Percentiles rank a stretch among this genome's conserved stretches.
Conservation (phyloP, 2,113 vertebrate species). For the Malaclemys terrapin region DNA sequence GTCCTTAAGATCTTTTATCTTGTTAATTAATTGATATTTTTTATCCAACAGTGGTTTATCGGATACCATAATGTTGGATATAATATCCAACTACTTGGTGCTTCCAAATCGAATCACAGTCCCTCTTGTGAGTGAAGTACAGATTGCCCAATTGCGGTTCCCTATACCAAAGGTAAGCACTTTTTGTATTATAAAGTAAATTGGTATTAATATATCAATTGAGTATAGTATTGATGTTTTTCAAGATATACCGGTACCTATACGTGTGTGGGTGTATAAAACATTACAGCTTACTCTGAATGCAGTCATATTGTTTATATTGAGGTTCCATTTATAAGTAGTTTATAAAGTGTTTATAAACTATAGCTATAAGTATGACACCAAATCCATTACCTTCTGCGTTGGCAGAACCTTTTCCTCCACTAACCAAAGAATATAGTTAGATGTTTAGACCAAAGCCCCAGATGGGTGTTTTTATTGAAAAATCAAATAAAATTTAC, state of each 20-base stretch:
- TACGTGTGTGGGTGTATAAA: background rate
- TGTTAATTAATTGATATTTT: slow-evolving; percentile 27
- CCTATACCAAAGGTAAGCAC: slow-evolving; percentile 91
- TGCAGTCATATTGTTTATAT: background rate
- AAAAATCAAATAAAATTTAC: background rate
- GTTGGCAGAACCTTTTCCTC: background rate
- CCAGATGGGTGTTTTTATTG: background rate
- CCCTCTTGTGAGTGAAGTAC: slow-evolving; percentile 91
- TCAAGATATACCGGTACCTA: background rate
- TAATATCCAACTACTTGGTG: slow-evolving; percentile 92
- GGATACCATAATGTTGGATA: slow-evolving; percentile 92
- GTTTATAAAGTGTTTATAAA: background rate
- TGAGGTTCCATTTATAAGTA: background rate
- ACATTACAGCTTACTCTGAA: background rate
- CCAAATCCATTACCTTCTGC: background rate
- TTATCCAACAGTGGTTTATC: slow-evolving; percentile 87
- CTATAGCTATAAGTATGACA: background rate
- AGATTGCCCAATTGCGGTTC: slow-evolving; percentile 89
- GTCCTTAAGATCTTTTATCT: background rate
- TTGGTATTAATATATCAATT: background rate
- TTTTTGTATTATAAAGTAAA: background rate
- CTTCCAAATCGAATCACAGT: slow-evolving; percentile 94
- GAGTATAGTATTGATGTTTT: background rate
- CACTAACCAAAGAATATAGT: background rate
- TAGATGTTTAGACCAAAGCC: background rate